These are phyloP conservation scores for Paracanthobrama guichenoti DNA, from an alignment of 2,113 vertebrate genomes.

Conservation along the genomic window DNA sequence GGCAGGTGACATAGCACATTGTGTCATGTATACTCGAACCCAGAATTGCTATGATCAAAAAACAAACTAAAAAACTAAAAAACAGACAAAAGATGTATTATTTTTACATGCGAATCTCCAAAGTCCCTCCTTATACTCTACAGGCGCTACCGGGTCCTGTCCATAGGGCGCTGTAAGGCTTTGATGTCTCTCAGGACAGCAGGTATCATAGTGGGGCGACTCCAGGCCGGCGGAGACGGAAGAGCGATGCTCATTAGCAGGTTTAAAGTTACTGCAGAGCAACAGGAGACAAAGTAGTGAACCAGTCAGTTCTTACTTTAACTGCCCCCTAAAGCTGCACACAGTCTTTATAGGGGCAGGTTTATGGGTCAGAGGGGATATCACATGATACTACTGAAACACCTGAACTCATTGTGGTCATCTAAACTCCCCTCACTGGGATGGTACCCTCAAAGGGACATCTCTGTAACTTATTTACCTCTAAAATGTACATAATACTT, in stretches of 20 bases:
- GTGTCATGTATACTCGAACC: no score
- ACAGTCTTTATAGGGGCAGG: conserved; percentile 25
- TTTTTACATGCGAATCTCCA: conserved; percentile 29
- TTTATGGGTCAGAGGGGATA: conserved; percentile 32
- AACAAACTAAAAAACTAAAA: no score
- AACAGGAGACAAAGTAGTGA: conserved; percentile 53
- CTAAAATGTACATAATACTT: neutral
- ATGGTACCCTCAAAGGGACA: neutral
- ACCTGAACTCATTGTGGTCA: conserved; percentile 3
- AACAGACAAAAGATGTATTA: conserved; percentile 8
- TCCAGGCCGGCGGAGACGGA: conserved; percentile 30
- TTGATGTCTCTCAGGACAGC: conserved; percentile 52
- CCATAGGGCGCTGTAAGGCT: conserved; percentile 45
- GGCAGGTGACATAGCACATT: neutral
- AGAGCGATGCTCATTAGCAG: conserved; percentile 56
- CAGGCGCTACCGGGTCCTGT: conserved; percentile 6
- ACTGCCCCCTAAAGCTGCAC: conserved; percentile 22
- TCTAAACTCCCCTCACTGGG: neutral
- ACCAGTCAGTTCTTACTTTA: conserved; percentile 52
- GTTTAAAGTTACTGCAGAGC: conserved; percentile 47
- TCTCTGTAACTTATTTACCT: neutral
- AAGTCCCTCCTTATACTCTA: conserved; percentile 2
- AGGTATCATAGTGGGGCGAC: conserved; percentile 38
- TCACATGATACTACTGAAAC: conserved; percentile 1
- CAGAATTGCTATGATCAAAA: no score